Evolutionary conservation across 2,888 invertebrate species (phyloP), one percentile per base, ranked within the genome.

Genomic region (Melinaea marsaeus): DNA sequence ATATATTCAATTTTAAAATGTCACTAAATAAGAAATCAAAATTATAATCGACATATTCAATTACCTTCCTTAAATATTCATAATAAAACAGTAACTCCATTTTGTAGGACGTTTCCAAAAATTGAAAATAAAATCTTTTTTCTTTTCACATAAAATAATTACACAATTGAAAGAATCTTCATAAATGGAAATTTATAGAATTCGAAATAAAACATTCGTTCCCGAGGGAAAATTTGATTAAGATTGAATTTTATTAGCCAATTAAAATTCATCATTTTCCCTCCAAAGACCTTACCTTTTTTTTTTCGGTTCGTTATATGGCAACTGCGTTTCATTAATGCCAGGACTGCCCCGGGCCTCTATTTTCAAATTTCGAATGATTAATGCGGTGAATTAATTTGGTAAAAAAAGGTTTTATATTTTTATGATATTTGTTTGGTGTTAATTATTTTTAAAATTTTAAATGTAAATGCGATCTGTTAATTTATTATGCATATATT

Each of bases 191-290:
- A 63, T 61, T 63, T 63, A 35, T 47, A 33, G 65, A 62, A 63
- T 58, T 61, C 69, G 67, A 68, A 72, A 73, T 69, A 73, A 51
- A 69, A 65, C 67, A 72, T 72, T 73, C 68, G 67, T 72, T 75
- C 65, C 62, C 61, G 5, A 68, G 66, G 71, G 69, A 70, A 78
- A 76, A 75, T 79, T 82, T 75, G 74, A 82, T 81, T 81, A 74
- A 72, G 75, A 79, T 75, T 76, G 74, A 79, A 79, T 82, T 81
- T 77, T 77, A 81, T 79, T 72, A 79, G 77, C 74, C 81, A 79
- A 83, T 84, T 80, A 80, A 78, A 80, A 81, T 79, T 80, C 77
- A 78, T 78, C 79, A 79, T 75, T 75, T 60, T 63, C 51, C 48
- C 55, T 58, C 47, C 48, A 59, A 45, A 60, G 55, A 55, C 34